These are phyloP conservation scores for Eilema caniola DNA, from an alignment of 2,888 invertebrate species.

Conservation along the genomic window DNA sequence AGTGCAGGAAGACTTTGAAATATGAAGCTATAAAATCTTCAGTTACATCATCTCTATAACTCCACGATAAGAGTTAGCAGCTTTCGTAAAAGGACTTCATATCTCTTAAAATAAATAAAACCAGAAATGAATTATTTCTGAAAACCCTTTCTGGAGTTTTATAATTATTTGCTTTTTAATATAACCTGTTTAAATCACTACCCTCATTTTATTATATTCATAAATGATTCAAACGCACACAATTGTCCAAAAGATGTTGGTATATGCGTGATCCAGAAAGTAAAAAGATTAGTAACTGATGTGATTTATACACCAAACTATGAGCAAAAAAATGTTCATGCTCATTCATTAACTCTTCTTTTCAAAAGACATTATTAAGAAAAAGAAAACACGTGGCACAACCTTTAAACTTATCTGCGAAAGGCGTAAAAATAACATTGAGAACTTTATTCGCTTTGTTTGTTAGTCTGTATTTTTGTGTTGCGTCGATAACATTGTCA, in stretches of 20 bases:
- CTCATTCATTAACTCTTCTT: neutral
- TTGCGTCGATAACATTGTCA: constrained; percentile 34
- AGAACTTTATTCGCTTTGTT: constrained; percentile 60
- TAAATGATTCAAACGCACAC: no score
- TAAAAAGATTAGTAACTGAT: no score
- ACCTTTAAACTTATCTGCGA: constrained; percentile 47
- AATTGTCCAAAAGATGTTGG: no score
- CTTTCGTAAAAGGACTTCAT: constrained; percentile 28
- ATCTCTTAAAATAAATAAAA: constrained; percentile 26
- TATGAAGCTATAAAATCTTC: constrained; percentile 20
- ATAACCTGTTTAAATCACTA: no score
- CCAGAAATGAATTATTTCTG: no score
- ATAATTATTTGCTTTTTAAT: no score
- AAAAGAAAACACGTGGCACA: constrained; percentile 29
- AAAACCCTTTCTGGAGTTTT: no score
- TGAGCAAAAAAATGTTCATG: no score
- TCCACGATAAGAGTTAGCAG: constrained; percentile 21
- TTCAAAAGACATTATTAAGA: constrained; percentile 6
- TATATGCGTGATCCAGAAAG: no score
- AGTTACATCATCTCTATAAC: constrained; percentile 26
- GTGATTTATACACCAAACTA: neutral
- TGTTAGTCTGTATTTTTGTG: constrained; percentile 49
- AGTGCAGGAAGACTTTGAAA: constrained; percentile 31
- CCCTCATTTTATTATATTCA: no score
- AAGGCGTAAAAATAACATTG: constrained; percentile 45